phyloP scores from a whole-genome alignment of 1,140 invertebrate genomes.

The Scylla paramamosain region DNA sequence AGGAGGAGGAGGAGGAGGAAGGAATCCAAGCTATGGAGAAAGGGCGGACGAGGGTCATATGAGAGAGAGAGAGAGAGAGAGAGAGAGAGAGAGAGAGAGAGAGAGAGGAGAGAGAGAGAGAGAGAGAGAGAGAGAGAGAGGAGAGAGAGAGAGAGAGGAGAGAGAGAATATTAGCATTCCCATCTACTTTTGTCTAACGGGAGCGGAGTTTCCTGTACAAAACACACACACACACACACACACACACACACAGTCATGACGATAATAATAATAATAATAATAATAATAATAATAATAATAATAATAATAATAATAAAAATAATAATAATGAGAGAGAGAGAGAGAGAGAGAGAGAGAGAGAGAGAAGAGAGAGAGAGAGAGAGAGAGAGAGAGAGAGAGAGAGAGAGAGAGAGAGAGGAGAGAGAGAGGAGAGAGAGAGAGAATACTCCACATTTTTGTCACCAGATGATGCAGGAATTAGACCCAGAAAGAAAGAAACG shows the following conservation, averaged over 20 bases:
- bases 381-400: constrained; percentile 45
- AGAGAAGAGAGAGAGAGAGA: constrained; percentile 26
- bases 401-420: neutral
- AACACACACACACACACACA: constrained; percentile 18
- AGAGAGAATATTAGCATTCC: too few species aligned
- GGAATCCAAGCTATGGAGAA: neutral
- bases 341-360: neutral
- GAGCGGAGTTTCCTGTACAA: too few species aligned
- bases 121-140: too few species aligned
- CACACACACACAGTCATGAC: constrained; percentile 7
- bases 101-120: neutral
- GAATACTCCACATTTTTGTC: too few species aligned
- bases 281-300: constrained; percentile 24
- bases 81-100: constrained; percentile 8
- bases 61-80: neutral
- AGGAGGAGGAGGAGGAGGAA: neutral
- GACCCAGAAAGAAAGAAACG: too few species aligned
- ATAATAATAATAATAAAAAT: constrained; percentile 12
- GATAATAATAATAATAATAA: neutral
- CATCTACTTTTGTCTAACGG: too few species aligned
- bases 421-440: too few species aligned
- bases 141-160: too few species aligned
- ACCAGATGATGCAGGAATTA: too few species aligned
- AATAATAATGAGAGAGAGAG: neutral
- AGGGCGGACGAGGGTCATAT: neutral